Percentiles rank a stretch among this genome's conserved stretches.
Conservation (phyloP, 2,113 vertebrate genomes). For the Calidris pugnax region DNA sequence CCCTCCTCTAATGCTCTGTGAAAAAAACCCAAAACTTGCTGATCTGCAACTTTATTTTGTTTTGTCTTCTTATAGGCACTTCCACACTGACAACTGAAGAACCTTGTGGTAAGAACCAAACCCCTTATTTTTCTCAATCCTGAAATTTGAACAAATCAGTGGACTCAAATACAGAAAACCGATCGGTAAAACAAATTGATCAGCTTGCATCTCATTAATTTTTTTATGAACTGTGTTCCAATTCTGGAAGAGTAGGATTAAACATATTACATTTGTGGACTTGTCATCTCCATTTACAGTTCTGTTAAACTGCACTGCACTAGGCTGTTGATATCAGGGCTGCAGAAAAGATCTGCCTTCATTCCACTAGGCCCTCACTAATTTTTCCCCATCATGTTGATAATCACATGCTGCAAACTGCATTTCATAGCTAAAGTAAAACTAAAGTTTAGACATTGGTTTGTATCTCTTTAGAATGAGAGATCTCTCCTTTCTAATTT, state of each 20-base stretch:
- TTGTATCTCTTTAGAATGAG: neutral
- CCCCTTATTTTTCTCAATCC: neutral
- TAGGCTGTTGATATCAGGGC: neutral
- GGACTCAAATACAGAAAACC: neutral
- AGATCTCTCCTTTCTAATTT: neutral
- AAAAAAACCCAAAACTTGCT: neutral
- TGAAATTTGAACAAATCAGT: neutral
- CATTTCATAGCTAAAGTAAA: neutral
- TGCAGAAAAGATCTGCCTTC: neutral
- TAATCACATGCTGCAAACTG: neutral
- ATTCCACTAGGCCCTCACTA: neutral
- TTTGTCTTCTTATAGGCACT: neutral
- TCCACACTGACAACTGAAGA: neutral
- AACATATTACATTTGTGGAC: neutral
- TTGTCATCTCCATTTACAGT: neutral
- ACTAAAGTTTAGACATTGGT: neutral
- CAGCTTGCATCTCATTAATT: neutral
- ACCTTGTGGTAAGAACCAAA: conserved; percentile 38
- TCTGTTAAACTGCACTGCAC: neutral
- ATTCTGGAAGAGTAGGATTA: neutral
- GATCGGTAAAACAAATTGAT: neutral
- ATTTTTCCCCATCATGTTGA: neutral
- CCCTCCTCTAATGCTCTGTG: neutral
- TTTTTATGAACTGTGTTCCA: neutral
- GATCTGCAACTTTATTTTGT: neutral